Percentiles rank a stretch among this genome's conserved stretches.
phyloP scores from a whole-genome alignment of 1,140 invertebrate species.

The Drosophila sturtevanti region DNA sequence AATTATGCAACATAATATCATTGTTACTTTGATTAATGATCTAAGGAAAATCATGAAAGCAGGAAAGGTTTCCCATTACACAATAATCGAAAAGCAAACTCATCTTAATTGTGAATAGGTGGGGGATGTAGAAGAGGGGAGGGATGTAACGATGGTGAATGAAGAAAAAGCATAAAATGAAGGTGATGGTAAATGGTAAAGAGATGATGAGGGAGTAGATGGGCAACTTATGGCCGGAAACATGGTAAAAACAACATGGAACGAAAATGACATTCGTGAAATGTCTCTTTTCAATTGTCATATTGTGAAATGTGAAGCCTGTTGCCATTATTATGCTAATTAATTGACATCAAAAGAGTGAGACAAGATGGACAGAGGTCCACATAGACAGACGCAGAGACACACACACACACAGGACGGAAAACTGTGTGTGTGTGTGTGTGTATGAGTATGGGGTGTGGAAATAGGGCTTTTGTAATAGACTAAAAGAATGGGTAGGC shows the following conservation, averaged over 20 bases:
- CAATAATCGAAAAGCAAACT: slow-evolving; percentile 60
- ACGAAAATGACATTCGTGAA: slow-evolving; percentile 57
- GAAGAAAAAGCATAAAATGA: not conserved
- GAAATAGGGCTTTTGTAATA: not conserved
- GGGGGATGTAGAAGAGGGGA: too few species aligned
- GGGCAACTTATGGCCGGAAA: slow-evolving; percentile 25
- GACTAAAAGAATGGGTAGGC: not conserved
- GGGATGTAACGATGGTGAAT: too few species aligned
- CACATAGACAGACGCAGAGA: slow-evolving; percentile 6
- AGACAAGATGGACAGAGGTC: slow-evolving; percentile 23
- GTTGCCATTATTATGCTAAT: slow-evolving; percentile 75
- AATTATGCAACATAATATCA: slow-evolving; percentile 78
- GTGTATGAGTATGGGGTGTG: too few species aligned
- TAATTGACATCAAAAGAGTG: slow-evolving; percentile 73
- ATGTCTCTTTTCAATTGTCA: slow-evolving; percentile 11
- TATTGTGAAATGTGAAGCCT: slow-evolving; percentile 72
- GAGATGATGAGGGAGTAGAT: not conserved
- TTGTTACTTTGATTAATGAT: slow-evolving; percentile 80
- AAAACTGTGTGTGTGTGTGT: too few species aligned
- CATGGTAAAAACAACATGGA: slow-evolving; percentile 67
- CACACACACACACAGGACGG: too few species aligned
- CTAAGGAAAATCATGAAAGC: slow-evolving; percentile 75
- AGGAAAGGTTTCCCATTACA: slow-evolving; percentile 69
- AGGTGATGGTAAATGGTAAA: not conserved
- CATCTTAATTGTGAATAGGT: slow-evolving; percentile 55